Percentiles rank a stretch among this genome's conserved stretches.
phyloP scores from a whole-genome alignment of 2,888 invertebrate species.

The Drosophila borealis region DNA sequence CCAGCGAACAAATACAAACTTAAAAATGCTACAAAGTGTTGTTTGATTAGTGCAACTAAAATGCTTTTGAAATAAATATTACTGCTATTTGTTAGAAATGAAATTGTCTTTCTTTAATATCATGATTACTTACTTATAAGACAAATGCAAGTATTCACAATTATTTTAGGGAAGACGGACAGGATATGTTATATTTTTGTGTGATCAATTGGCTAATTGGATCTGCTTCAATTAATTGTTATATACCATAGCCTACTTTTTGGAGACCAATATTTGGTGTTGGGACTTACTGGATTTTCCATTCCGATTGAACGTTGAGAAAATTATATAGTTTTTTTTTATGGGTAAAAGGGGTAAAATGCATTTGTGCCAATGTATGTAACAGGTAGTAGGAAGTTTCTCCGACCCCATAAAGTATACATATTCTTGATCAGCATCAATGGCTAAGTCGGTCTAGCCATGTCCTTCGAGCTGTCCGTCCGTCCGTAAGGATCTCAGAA shows the following conservation, averaged over 20 bases:
- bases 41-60: constrained; percentile 57
- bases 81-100: constrained; percentile 68
- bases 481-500: too few species aligned
- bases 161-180: constrained; percentile 21
- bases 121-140: not conserved
- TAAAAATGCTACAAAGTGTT: constrained; percentile 36
- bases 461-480: too few species aligned
- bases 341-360: too few species aligned
- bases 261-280: not conserved
- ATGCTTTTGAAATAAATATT: constrained; percentile 67
- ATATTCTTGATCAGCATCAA: too few species aligned
- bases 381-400: too few species aligned
- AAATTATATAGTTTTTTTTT: too few species aligned
- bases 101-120: constrained; percentile 10
- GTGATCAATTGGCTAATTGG: not conserved
- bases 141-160: constrained; percentile 5
- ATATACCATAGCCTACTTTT: constrained; percentile 35
- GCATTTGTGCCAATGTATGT: too few species aligned
- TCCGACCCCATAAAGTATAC: too few species aligned
- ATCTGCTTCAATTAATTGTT: not conserved
- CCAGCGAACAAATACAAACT: constrained; percentile 36
- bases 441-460: too few species aligned
- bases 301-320: not conserved
- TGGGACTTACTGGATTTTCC: too few species aligned
- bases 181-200: not conserved